phyloP scores from a whole-genome alignment of 2,113 vertebrate genomes.

The Lophius piscatorius region DNA sequence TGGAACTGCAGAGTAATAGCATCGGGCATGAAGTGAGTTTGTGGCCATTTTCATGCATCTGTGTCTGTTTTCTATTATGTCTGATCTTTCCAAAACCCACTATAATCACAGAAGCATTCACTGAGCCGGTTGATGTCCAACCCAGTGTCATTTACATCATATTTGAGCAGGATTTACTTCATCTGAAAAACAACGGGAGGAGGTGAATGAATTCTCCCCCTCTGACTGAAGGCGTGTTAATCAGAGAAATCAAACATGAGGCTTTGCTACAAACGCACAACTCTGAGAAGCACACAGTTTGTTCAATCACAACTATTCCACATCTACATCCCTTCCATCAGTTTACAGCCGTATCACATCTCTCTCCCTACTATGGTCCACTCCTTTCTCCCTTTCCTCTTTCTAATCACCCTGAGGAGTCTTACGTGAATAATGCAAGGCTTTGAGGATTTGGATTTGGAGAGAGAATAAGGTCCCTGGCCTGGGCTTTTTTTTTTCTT shows the following conservation, averaged over 20 bases:
- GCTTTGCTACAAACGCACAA: constrained; percentile 9
- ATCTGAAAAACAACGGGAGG: constrained; percentile 44
- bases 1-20: too few species aligned
- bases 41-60: background rate
- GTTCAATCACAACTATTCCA: background rate
- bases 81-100: background rate
- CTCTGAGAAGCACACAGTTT: constrained; percentile 3
- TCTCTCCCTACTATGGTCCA: constrained; percentile 22
- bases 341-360: constrained; percentile 27
- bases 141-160: constrained; percentile 5
- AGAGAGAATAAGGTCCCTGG: constrained; percentile 34
- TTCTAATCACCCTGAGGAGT: constrained; percentile 21
- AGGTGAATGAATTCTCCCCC: constrained; percentile 50
- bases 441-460: constrained; percentile 22
- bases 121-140: background rate
- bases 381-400: constrained; percentile 9
- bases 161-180: constrained; percentile 11
- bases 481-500: constrained; percentile 29
- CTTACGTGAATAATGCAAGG: constrained; percentile 66
- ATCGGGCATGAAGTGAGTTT: background rate
- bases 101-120: constrained; percentile 14
- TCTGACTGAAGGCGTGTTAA: constrained; percentile 43
- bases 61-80: too few species aligned
- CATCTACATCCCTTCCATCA: constrained; percentile 15
- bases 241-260: constrained; percentile 45